Base-by-base conservation (phyloP, 2,888 invertebrate genomes). In the Augochlorella aurata region DNA sequence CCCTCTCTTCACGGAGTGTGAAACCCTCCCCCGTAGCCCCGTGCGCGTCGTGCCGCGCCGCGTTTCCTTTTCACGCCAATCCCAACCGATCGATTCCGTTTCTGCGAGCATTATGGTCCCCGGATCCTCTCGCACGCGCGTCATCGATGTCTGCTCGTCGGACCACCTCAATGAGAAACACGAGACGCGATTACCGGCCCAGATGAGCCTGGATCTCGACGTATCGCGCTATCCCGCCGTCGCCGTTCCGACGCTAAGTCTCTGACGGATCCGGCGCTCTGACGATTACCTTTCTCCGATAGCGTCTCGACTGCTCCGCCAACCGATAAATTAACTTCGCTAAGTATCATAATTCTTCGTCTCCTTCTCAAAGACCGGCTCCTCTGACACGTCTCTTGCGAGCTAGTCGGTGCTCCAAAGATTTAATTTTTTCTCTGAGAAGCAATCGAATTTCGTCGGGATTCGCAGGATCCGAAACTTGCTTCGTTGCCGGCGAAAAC, bases 61-160 rank as follows among this genome's bases (percentile, higher is more conserved):
- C 21, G 45, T 45, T 66, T 66, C 65, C 65, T 45, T 66, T 66
- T 66, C 65, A 44, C 65, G 65, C 65, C 65, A 66, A 66, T 66
- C 44, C 44, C 61, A 12, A 66, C 45, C 65, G 65, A 45, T 45
- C 65, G 65, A 66, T 66, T 21, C 45, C 65, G 65, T 45, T 44
- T 66, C 65, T 44, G n/a, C 65, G 38, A n/a, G 65, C 44, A 45
- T 63, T 63, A 63, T 45, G 45, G 65, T n/a, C 21, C 18, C 44
- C 18, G 65, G 49, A 52, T 24, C n/a, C 44, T 52, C 38, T 21
- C 10, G 50, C 29, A 50, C 54, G 52, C 65, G 52, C 74, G 66
- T 47, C 66, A 38, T 66, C 65, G 50, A 50, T 44, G 66, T 54
- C 44, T 67, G 58, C 54, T 65, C 63, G 74, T 45, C 21, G 65